Evolutionary conservation across 1,140 invertebrate species (phyloP).

Genomic region (Lycorma delicatula): DNA sequence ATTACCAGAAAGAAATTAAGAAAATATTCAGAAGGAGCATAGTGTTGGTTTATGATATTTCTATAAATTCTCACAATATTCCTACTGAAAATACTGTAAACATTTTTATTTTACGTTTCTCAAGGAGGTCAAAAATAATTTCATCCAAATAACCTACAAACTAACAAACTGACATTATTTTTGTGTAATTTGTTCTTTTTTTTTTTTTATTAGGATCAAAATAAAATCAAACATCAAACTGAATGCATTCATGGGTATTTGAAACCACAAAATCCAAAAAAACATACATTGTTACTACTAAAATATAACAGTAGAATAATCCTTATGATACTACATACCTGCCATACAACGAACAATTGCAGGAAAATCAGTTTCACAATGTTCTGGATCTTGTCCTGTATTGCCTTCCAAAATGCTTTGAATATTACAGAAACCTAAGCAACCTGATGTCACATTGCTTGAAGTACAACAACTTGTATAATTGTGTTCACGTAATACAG

Average conservation of each 20-base stretch:
- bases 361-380: conserved; percentile 67
- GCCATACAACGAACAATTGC: conserved; percentile 58
- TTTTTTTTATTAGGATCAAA: too few species aligned
- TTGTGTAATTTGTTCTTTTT: too few species aligned
- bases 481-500: conserved; percentile 48
- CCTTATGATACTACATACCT: too few species aligned
- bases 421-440: conserved; percentile 73
- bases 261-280: conserved; percentile 35
- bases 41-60: too few species aligned
- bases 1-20: too few species aligned
- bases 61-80: too few species aligned
- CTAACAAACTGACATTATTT: too few species aligned
- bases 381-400: conserved; percentile 66
- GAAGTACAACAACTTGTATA: conserved; percentile 66
- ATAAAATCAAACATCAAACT: not conserved
- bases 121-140: too few species aligned
- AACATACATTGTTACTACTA: not conserved
- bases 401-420: conserved; percentile 67
- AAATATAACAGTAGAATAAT: not conserved
- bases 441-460: conserved; percentile 54
- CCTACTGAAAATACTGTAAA: too few species aligned
- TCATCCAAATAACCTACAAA: too few species aligned
- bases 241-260: not conserved
- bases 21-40: too few species aligned
- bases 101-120: too few species aligned